These are phyloP conservation scores for Panulirus ornatus DNA, from an alignment of 1,140 invertebrate genomes.

Conservation along the genomic window DNA sequence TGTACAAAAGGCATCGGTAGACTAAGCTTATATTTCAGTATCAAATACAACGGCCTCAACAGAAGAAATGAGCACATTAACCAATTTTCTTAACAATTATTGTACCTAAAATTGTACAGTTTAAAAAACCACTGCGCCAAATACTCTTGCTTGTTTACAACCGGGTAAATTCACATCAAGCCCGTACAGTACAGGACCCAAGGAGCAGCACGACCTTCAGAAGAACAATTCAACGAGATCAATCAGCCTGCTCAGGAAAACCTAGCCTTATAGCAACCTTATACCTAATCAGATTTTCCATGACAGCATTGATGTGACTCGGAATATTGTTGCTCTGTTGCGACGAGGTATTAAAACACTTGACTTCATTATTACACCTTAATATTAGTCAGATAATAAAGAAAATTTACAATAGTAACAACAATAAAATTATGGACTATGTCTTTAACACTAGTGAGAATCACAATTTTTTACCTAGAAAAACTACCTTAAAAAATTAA, in stretches of 20 bases:
- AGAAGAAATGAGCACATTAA: conserved; percentile 72
- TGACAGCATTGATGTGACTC: conserved; percentile 4
- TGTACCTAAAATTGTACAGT: conserved; percentile 74
- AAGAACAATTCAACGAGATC: conserved; percentile 39
- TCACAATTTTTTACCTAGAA: conserved; percentile 74
- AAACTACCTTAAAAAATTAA: conserved; percentile 73
- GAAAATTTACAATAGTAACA: conserved; percentile 75
- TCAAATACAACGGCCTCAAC: conserved; percentile 74
- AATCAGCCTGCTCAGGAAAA: conserved; percentile 36
- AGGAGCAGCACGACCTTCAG: conserved; percentile 69
- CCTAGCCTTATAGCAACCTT: conserved; percentile 4
- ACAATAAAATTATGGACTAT: conserved; percentile 75
- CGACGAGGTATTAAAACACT: conserved; percentile 72
- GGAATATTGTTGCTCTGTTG: conserved; percentile 54
- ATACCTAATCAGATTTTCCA: conserved; percentile 22
- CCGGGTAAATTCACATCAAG: conserved; percentile 72
- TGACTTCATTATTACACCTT: conserved; percentile 73
- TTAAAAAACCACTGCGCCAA: conserved; percentile 72
- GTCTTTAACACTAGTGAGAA: conserved; percentile 75
- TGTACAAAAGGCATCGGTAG: conserved; percentile 75
- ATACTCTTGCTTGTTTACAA: conserved; percentile 71
- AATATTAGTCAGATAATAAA: conserved; percentile 75
- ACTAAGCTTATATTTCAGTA: conserved; percentile 75
- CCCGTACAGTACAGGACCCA: conserved; percentile 71
- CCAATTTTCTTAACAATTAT: conserved; percentile 72